Conservation (phyloP, 2,888 invertebrate genomes). For the Eucera pruinosa region DNA sequence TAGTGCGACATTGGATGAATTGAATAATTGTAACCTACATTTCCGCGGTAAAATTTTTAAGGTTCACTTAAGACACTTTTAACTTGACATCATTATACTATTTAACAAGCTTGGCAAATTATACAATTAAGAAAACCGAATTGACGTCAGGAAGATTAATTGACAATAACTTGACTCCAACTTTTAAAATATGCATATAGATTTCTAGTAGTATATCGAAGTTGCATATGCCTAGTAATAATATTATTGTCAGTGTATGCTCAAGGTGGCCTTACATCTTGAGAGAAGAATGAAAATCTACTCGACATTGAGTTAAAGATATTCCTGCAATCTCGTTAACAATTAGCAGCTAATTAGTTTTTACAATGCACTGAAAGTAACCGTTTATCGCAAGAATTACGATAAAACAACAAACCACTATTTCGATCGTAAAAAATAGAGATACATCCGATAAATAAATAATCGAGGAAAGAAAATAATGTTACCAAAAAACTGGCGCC, state of each 20-base stretch:
- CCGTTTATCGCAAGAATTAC: no score
- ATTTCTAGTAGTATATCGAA: neutral
- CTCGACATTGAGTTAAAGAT: neutral
- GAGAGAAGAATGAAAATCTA: neutral
- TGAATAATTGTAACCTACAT: neutral
- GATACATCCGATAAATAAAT: neutral
- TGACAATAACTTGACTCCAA: no score
- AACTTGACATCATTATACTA: neutral
- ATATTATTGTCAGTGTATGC: conserved; percentile 5
- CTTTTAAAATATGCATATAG: neutral
- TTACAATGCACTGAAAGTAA: neutral
- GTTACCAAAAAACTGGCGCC: neutral
- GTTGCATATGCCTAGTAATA: neutral
- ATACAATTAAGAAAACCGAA: no score
- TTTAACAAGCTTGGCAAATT: neutral
- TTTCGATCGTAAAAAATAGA: neutral
- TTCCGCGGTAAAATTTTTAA: neutral
- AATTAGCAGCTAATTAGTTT: neutral
- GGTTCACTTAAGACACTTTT: neutral
- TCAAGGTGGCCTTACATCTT: conserved; percentile 8
- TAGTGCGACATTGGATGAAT: conserved; percentile 1
- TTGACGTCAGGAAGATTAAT: no score
- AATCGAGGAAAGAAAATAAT: neutral
- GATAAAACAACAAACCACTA: neutral
- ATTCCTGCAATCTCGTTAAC: neutral